Conservation (phyloP, 2,888 invertebrate species). For the Psylliodes chrysocephalus region DNA sequence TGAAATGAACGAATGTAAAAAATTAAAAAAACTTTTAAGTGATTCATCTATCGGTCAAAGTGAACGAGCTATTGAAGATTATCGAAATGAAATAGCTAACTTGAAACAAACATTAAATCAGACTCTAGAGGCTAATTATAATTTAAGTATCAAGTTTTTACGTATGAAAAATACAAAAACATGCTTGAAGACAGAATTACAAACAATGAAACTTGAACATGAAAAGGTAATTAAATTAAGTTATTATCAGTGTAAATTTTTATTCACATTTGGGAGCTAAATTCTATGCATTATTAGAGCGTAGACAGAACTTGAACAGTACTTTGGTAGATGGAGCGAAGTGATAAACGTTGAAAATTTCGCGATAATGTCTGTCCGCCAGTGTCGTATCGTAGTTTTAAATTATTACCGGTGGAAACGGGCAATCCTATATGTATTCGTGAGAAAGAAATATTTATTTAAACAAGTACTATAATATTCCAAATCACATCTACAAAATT, state of each 20-base stretch:
- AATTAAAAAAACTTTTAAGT: slow-evolving; percentile 55
- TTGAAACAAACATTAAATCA: slow-evolving; percentile 60
- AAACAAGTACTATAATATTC: too few species aligned
- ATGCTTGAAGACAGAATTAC: slow-evolving; percentile 56
- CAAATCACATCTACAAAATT: too few species aligned
- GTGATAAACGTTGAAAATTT: too few species aligned
- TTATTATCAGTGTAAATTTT: slow-evolving; percentile 25
- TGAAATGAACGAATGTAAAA: slow-evolving; percentile 64
- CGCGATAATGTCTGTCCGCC: too few species aligned
- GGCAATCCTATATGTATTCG: too few species aligned
- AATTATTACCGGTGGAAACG: too few species aligned
- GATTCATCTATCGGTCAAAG: slow-evolving; percentile 42
- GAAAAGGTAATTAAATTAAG: slow-evolving; percentile 50
- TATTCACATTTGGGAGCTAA: too few species aligned
- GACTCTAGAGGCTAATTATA: slow-evolving; percentile 63
- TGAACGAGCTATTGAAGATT: slow-evolving; percentile 49
- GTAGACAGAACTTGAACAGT: too few species aligned
- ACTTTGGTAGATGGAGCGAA: too few species aligned
- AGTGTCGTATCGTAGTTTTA: too few species aligned
- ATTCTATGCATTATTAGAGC: too few species aligned
- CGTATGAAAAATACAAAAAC: slow-evolving; percentile 63
- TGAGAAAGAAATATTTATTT: too few species aligned
- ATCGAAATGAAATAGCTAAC: slow-evolving; percentile 59
- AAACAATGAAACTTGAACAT: slow-evolving; percentile 56
- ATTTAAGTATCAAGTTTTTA: slow-evolving; percentile 63